These are phyloP conservation scores for Cantharis rufa DNA, from an alignment of 2,888 invertebrate genomes.

Conservation along the genomic window DNA sequence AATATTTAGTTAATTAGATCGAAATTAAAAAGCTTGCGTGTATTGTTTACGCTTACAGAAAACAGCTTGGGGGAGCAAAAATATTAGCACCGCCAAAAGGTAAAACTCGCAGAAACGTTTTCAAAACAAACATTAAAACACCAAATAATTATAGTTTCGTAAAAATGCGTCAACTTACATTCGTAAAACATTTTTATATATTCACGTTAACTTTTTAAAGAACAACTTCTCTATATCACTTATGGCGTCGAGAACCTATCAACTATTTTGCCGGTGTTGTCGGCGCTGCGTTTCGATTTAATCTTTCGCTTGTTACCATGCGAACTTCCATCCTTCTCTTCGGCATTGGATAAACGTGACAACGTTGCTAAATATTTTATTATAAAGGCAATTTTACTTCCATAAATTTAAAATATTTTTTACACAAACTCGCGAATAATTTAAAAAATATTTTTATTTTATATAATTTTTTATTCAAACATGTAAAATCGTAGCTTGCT, in stretches of 20 bases:
- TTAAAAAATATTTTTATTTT: background rate
- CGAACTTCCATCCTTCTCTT: conserved; percentile 14
- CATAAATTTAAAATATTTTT: background rate
- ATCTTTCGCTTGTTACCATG: conserved; percentile 10
- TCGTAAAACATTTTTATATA: conserved; percentile 40
- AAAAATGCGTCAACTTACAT: conserved; percentile 38
- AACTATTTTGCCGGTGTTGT: conserved; percentile 31
- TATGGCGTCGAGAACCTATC: conserved; percentile 45
- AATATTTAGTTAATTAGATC: background rate
- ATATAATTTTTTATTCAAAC: no score
- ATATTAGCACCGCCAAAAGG: background rate
- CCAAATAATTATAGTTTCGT: background rate
- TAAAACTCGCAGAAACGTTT: background rate
- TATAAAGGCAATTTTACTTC: background rate
- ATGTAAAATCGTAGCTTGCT: background rate
- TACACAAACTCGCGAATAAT: background rate
- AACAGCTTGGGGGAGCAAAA: conserved; percentile 48
- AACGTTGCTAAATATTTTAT: conserved; percentile 18
- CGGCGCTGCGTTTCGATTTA: conserved; percentile 13
- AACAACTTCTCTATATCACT: conserved; percentile 43
- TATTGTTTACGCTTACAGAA: conserved; percentile 41
- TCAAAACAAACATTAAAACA: background rate
- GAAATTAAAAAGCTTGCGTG: conserved; percentile 27
- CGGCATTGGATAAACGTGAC: conserved; percentile 8
- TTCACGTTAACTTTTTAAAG: conserved; percentile 36